These are phyloP conservation scores for Maniola hyperantus DNA, from an alignment of 2,888 invertebrate species.

Conservation along the genomic window DNA sequence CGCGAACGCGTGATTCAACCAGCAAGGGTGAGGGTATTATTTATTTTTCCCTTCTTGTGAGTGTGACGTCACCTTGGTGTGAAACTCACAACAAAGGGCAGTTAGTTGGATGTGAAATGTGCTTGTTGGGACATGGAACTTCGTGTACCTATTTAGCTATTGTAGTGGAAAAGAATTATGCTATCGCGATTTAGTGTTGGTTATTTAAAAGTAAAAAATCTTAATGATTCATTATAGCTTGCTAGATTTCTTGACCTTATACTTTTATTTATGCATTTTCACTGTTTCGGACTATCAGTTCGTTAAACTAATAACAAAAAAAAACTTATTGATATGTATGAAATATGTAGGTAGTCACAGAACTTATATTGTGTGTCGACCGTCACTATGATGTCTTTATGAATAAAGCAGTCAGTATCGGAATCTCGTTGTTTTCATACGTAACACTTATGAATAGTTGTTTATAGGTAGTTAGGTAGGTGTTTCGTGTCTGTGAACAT, in stretches of 20 bases:
- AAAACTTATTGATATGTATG: too few species aligned
- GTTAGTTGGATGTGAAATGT: slow-evolving; percentile 42
- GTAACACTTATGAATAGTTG: too few species aligned
- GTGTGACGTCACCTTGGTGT: slow-evolving; percentile 63
- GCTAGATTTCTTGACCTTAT: not conserved
- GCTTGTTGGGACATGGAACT: slow-evolving; percentile 41
- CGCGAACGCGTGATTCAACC: slow-evolving; percentile 80
- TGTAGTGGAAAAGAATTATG: slow-evolving; percentile 21
- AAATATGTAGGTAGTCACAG: too few species aligned
- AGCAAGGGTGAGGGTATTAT: slow-evolving; percentile 78
- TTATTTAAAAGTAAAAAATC: not conserved
- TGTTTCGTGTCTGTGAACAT: too few species aligned
- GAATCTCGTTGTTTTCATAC: too few species aligned
- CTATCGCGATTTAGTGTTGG: not conserved
- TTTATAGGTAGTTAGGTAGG: too few species aligned
- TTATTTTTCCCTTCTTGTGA: slow-evolving; percentile 61
- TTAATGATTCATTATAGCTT: not conserved
- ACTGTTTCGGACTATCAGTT: too few species aligned
- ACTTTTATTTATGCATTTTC: too few species aligned
- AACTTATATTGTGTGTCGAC: too few species aligned
- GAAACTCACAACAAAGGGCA: slow-evolving; percentile 63
- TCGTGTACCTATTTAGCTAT: slow-evolving; percentile 30
- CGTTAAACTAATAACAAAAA: too few species aligned
- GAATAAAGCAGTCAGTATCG: too few species aligned
- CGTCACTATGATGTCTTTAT: too few species aligned